Evolutionary conservation across 2,797 vertebrate genomes (phyloP).

Genomic region (Pygocentrus nattereri): DNA sequence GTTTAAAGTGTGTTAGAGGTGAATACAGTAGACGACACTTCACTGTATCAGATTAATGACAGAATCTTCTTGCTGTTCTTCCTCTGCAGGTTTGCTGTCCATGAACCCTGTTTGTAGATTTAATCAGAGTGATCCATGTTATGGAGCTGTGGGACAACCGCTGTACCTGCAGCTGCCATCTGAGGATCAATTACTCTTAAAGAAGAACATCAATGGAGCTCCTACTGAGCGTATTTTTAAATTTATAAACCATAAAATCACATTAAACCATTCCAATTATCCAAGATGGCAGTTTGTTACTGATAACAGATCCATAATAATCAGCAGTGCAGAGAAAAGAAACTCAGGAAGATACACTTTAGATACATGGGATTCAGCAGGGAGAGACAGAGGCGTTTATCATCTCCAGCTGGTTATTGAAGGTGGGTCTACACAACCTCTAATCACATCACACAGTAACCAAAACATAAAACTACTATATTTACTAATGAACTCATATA

Average conservation of each 20-base stretch:
- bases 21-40: too few species aligned
- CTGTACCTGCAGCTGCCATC: not conserved
- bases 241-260: not conserved
- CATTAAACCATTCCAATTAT: not conserved
- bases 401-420: too few species aligned
- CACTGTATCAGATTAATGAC: not conserved
- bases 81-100: not conserved
- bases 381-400: not conserved
- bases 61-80: not conserved
- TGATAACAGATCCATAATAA: not conserved
- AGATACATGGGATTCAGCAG: not conserved
- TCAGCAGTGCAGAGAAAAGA: not conserved
- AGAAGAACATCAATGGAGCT: not conserved
- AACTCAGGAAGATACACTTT: too few species aligned
- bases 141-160: slow-evolving; percentile 10
- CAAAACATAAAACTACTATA: too few species aligned
- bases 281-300: slow-evolving; percentile 4
- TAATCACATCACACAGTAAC: slow-evolving; percentile 1
- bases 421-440: not conserved
- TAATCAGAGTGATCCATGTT: not conserved
- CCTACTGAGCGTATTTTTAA: accelerated
- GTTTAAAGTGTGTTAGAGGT: too few species aligned
- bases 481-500: too few species aligned
- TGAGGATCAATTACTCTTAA: not conserved
- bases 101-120: not conserved